Conservation (phyloP, 1,140 invertebrate species). For the Caenorhabditis briggsae region DNA sequence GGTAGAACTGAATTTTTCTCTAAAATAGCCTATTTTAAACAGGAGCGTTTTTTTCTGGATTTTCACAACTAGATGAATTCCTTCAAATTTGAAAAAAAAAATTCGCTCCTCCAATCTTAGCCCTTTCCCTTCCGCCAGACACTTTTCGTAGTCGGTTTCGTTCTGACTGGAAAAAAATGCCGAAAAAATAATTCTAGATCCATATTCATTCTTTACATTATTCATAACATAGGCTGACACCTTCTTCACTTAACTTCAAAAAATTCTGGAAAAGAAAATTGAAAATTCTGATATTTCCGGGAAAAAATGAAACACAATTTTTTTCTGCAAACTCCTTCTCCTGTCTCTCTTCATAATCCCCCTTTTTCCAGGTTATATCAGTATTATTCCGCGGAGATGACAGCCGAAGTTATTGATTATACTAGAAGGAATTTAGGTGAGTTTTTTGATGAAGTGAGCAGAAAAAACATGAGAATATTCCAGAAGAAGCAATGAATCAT, state of each 20-base stretch:
- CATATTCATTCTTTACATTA: background rate
- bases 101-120: no score
- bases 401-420: slow-evolving; percentile 19
- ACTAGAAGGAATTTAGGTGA: slow-evolving; percentile 32
- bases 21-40: no score
- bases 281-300: background rate
- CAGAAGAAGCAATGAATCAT: slow-evolving; percentile 34
- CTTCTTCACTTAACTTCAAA: background rate
- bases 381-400: slow-evolving; percentile 48
- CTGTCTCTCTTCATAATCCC: background rate
- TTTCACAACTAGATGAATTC: no score
- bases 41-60: no score
- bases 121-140: background rate
- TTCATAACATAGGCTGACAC: background rate
- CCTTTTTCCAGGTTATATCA: slow-evolving; percentile 45
- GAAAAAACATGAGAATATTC: background rate
- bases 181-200: background rate
- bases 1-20: no score
- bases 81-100: no score
- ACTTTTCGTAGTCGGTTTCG: background rate
- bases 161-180: slow-evolving; percentile 2
- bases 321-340: background rate
- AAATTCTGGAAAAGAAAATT: background rate
- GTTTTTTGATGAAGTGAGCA: background rate
- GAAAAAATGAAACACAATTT: background rate